Evolutionary conservation across 2,888 invertebrate species (phyloP).

Genomic region (Shargacucullia verbasci): DNA sequence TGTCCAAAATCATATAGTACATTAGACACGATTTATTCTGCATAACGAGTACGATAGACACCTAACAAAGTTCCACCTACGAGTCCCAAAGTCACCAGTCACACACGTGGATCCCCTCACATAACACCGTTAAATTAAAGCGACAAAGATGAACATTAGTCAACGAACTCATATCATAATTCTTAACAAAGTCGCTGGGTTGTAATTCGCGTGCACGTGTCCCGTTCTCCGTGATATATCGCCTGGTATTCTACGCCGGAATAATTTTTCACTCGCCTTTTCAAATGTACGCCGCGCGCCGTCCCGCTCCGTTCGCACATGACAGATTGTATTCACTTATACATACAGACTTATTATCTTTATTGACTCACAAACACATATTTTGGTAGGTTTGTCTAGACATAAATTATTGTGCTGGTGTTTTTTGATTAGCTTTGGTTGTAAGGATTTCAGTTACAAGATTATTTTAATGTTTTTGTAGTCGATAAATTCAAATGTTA

Average conservation of each 20-base stretch:
- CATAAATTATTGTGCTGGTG: constrained; percentile 9
- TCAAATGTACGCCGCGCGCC: constrained; percentile 38
- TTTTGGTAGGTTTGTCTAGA: constrained; percentile 19
- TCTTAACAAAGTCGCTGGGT: constrained; percentile 45
- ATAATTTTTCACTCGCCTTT: constrained; percentile 49
- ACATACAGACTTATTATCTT: constrained; percentile 49
- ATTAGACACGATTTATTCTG: too few relatives aligned
- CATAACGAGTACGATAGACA: too few relatives aligned
- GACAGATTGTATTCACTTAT: constrained; percentile 52
- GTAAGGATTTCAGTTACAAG: constrained; percentile 1
- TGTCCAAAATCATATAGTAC: too few relatives aligned
- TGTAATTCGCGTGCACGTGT: constrained; percentile 46
- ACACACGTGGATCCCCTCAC: constrained; percentile 9
- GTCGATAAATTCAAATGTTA: too few relatives aligned
- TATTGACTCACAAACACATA: constrained; percentile 54
- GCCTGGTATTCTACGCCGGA: constrained; percentile 31
- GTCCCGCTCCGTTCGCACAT: constrained; percentile 32
- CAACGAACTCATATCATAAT: constrained; percentile 45
- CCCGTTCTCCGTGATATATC: constrained; percentile 40
- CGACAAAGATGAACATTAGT: constrained; percentile 49
- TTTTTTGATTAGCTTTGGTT: too few relatives aligned
- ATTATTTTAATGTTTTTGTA: too few relatives aligned
- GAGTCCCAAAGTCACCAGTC: constrained; percentile 5
- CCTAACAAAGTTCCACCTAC: background rate
- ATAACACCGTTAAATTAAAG: constrained; percentile 41